These are phyloP conservation scores for Eristalinus sepulchralis DNA, from an alignment of 2,888 invertebrate genomes.

Conservation along the genomic window DNA sequence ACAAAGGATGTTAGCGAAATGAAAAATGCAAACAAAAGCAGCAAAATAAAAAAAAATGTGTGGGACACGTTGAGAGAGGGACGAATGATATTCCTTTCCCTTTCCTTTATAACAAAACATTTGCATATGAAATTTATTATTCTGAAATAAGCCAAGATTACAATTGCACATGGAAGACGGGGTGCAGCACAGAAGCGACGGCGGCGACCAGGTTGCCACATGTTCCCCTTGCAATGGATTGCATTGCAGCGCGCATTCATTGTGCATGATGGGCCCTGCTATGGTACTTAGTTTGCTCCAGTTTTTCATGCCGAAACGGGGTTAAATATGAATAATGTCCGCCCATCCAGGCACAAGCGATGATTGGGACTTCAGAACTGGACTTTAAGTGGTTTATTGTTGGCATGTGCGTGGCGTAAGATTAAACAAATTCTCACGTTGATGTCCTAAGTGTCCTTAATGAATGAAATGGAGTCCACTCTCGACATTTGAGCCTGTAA, in stretches of 20 bases:
- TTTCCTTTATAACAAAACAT: constrained; percentile 75
- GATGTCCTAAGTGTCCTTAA: not conserved
- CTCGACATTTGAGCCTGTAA: no score
- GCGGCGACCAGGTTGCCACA: not conserved
- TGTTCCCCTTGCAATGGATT: not conserved
- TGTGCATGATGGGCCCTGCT: not conserved
- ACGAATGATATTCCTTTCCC: not conserved
- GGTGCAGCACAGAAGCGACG: not conserved
- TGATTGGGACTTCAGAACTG: not conserved
- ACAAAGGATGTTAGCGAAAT: constrained; percentile 26
- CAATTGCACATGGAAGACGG: constrained; percentile 54
- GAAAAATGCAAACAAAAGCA: constrained; percentile 7
- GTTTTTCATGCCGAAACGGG: not conserved
- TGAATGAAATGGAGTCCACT: no score
- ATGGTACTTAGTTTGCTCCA: not conserved
- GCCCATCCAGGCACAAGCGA: not conserved
- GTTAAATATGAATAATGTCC: not conserved
- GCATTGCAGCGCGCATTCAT: not conserved
- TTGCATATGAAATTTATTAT: constrained; percentile 80
- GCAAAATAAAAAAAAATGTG: not conserved
- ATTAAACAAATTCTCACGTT: not conserved
- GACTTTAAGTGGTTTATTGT: not conserved
- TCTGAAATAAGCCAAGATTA: constrained; percentile 80
- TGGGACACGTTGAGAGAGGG: constrained; percentile 49
- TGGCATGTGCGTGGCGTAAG: no score